A percentile compares a stretch with the other conserved stretches of the same genome.
These are phyloP conservation scores for Palythoa caribaeorum DNA, from an alignment of 92 coral and sea anemone genomes.

Conservation along the genomic window DNA sequence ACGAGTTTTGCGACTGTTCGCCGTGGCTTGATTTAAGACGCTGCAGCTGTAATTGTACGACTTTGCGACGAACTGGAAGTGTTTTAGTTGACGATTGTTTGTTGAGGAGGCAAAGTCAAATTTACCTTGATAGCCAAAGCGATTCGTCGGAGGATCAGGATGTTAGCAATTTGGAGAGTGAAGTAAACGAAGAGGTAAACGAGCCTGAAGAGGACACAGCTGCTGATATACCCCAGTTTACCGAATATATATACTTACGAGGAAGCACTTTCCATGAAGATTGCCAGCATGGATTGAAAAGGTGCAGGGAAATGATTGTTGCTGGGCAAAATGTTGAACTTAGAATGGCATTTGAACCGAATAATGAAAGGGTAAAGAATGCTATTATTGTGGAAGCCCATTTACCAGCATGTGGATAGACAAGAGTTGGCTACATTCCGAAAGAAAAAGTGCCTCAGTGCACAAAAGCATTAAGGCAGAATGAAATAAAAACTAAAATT, in stretches of 20 bases:
- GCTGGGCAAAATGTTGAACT: not conserved
- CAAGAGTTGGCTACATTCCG: too few species aligned
- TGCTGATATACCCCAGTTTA: not conserved
- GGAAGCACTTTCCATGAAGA: conserved; percentile 14
- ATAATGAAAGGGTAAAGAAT: not conserved
- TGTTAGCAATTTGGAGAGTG: not conserved
- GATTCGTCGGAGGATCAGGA: not conserved
- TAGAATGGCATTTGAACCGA: not conserved
- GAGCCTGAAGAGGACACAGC: not conserved
- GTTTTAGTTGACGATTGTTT: conserved; percentile 8
- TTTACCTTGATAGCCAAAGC: not conserved
- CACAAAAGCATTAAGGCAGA: too few species aligned
- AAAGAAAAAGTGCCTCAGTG: too few species aligned
- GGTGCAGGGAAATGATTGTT: not conserved
- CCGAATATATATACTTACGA: not conserved
- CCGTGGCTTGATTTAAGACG: conserved; percentile 18
- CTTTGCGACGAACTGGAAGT: conserved; percentile 13
- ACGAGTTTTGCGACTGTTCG: conserved; percentile 22
- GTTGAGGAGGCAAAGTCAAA: not conserved
- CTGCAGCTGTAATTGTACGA: conserved; percentile 14
- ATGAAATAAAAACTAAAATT: too few species aligned
- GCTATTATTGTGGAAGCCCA: not conserved
- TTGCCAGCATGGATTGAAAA: not conserved
- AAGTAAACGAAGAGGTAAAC: not conserved
- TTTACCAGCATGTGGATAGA: too few species aligned